A percentile compares a stretch with the other conserved stretches of the same genome.
These are phyloP conservation scores for Tamias sibiricus DNA, from an alignment of 2,113 vertebrate species.

Conservation along the genomic window DNA sequence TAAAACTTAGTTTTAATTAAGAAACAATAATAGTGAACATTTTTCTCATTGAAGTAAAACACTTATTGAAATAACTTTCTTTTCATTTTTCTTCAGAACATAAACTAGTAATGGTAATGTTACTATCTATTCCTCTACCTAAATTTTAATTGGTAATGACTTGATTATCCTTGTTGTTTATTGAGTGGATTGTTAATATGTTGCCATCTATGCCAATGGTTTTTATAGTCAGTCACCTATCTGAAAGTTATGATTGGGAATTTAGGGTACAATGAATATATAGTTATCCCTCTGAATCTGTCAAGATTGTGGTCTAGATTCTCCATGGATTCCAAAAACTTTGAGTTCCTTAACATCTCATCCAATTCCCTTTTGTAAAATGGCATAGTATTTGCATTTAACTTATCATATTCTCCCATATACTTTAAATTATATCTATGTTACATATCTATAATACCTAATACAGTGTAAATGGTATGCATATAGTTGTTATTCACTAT, in stretches of 20 bases:
- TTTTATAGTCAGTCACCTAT: background rate
- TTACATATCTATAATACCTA: background rate
- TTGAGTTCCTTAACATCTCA: background rate
- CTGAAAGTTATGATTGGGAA: conserved; percentile 19
- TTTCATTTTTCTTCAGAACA: conserved; percentile 14
- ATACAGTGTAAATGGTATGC: background rate
- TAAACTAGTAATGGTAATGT: background rate
- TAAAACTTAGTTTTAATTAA: conserved; percentile 53
- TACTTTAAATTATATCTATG: background rate
- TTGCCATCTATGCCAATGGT: background rate
- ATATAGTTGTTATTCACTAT: background rate
- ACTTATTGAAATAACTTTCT: conserved; percentile 43
- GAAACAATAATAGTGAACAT: conserved; percentile 32
- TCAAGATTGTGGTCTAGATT: background rate
- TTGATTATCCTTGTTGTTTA: background rate
- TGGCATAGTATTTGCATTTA: background rate
- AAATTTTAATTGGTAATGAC: conserved; percentile 4
- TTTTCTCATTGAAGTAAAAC: conserved; percentile 51
- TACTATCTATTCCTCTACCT: background rate
- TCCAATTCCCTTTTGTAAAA: background rate
- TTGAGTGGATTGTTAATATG: conserved; percentile 10
- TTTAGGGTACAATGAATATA: conserved; percentile 3
- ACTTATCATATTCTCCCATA: background rate
- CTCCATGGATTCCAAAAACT: background rate
- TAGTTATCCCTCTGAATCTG: background rate